Conservation (phyloP, 2,888 invertebrate species). For the Oscheius sp. region DNA sequence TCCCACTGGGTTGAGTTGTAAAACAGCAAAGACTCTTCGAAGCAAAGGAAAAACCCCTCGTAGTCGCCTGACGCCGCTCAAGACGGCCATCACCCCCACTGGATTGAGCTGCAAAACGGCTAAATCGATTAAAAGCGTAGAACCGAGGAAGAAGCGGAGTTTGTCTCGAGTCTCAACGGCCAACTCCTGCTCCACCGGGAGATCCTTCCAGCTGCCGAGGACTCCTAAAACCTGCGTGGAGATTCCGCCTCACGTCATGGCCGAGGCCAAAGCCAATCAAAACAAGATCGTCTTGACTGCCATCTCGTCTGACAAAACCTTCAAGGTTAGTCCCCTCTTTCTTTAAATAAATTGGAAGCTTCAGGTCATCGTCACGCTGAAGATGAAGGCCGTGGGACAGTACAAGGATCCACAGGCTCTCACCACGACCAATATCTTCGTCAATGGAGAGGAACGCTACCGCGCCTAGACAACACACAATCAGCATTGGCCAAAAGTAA, state of each 20-base stretch:
- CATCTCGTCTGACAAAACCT: neutral
- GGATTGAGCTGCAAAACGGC: neutral
- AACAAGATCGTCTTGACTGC: neutral
- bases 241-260: slow-evolving; percentile 6
- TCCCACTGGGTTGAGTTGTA: neutral
- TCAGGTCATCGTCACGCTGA: neutral
- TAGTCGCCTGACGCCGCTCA: too few species aligned
- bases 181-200: neutral
- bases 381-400: neutral
- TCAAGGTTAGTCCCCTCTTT: too few species aligned
- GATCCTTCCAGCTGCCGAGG: neutral
- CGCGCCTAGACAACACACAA: too few species aligned
- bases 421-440: neutral
- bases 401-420: neutral
- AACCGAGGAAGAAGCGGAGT: too few species aligned
- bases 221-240: neutral
- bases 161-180: too few species aligned
- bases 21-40: neutral
- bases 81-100: slow-evolving; percentile 8
- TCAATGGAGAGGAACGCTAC: slow-evolving; percentile 2
- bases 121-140: neutral
- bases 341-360: too few species aligned
- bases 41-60: too few species aligned
- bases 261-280: slow-evolving; percentile 6
- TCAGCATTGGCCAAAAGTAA: too few species aligned